Conservation (phyloP, 1,140 invertebrate species). For the Zaprionus vittiger region DNA sequence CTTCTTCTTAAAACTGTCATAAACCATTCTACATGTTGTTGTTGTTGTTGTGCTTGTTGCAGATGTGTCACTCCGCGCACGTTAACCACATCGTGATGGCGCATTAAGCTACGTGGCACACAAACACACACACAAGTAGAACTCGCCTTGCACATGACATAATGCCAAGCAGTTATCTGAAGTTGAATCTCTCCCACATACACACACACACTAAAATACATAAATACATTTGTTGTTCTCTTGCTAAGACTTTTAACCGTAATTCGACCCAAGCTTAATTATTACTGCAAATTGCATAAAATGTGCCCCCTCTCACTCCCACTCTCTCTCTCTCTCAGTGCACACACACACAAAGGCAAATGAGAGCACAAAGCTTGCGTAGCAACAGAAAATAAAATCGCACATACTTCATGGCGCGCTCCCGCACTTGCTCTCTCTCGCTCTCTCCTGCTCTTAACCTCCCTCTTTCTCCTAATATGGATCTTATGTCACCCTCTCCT, state of each 20-base stretch:
- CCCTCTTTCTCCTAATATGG: constrained; percentile 23
- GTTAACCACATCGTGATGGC: constrained; percentile 40
- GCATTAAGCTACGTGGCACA: constrained; percentile 20
- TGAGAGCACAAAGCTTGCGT: constrained; percentile 46
- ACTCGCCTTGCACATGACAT: constrained; percentile 5
- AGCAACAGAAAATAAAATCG: constrained; percentile 58
- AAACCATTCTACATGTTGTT: background rate
- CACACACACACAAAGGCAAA: background rate
- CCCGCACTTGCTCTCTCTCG: constrained; percentile 3
- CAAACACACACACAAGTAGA: background rate
- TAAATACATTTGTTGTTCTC: background rate
- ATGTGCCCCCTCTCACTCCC: background rate
- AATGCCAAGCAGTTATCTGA: background rate
- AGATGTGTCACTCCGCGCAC: constrained; percentile 41
- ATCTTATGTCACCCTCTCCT: constrained; percentile 49
- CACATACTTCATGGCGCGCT: constrained; percentile 72
- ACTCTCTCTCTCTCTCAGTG: background rate
- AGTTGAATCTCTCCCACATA: constrained; percentile 5
- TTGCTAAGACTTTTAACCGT: background rate
- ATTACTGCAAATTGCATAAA: constrained; percentile 1
- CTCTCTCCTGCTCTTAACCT: background rate
- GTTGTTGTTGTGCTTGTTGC: constrained; percentile 11
- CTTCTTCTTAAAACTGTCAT: background rate
- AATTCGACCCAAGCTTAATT: constrained; percentile 1
- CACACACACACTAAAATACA: background rate